Conservation (phyloP, 2,888 invertebrate species). For the Papilio elwesi region DNA sequence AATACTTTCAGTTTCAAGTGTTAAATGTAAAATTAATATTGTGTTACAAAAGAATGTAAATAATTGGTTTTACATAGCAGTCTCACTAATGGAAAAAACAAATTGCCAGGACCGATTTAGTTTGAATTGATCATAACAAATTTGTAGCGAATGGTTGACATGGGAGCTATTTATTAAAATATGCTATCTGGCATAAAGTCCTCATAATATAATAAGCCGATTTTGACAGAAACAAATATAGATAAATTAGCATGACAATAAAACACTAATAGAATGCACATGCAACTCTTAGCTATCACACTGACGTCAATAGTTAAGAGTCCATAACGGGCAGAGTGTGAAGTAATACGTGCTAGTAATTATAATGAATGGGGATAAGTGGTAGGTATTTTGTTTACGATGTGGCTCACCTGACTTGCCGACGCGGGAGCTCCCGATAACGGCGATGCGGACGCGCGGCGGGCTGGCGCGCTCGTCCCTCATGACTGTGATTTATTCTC, state of each 20-base stretch:
- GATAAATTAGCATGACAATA: background rate
- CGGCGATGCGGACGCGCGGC: constrained; percentile 89
- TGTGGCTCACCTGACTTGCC: constrained; percentile 90
- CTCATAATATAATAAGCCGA: too few relatives aligned
- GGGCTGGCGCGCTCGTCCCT: constrained; percentile 86
- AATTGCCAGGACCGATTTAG: background rate
- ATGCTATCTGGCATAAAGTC: too few relatives aligned
- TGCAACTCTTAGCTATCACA: background rate
- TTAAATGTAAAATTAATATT: constrained; percentile 8
- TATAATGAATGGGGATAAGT: constrained; percentile 12
- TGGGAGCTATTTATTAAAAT: background rate
- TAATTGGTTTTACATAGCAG: background rate
- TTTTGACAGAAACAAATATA: background rate
- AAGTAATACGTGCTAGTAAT: constrained; percentile 11
- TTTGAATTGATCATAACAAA: background rate
- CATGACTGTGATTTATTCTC: constrained; percentile 58
- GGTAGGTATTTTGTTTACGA: constrained; percentile 1
- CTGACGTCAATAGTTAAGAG: background rate
- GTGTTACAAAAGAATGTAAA: constrained; percentile 5
- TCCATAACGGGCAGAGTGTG: constrained; percentile 7
- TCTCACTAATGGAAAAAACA: background rate
- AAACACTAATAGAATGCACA: background rate
- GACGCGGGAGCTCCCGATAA: constrained; percentile 90
- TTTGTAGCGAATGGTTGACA: background rate
- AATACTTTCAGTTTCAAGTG: constrained; percentile 19